Conservation (phyloP, 1,140 invertebrate genomes). For the Bacillus rossius region DNA sequence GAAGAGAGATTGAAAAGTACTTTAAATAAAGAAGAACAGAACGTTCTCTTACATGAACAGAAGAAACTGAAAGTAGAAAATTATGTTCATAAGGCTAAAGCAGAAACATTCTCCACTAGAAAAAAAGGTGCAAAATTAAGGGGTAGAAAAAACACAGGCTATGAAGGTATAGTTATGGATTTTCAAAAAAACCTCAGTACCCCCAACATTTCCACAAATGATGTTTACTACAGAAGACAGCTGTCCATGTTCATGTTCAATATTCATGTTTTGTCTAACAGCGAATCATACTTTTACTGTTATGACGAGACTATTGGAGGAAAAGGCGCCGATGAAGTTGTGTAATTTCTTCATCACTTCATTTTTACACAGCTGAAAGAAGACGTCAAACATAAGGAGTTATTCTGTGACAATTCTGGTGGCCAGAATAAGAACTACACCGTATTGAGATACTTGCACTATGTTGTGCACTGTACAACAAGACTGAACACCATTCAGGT, state of each 20-base stretch:
- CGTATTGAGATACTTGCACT: conserved; percentile 13
- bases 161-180: background rate
- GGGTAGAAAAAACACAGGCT: no score
- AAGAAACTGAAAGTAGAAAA: no score
- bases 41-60: no score
- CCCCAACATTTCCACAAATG: conserved; percentile 28
- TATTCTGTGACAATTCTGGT: conserved; percentile 22
- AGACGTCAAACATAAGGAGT: conserved; percentile 8
- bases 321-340: conserved; percentile 15
- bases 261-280: conserved; percentile 21
- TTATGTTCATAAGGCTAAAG: no score
- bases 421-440: conserved; percentile 23
- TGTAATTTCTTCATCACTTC: conserved; percentile 7
- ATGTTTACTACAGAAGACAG: conserved; percentile 29
- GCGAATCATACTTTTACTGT: conserved; percentile 20
- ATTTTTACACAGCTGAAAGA: no score
- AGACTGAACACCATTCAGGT: conserved; percentile 1
- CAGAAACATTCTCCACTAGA: no score
- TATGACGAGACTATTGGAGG: conserved; percentile 22
- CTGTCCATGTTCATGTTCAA: conserved; percentile 26
- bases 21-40: conserved; percentile 19
- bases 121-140: no score
- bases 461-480: background rate
- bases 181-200: conserved; percentile 22
- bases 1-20: background rate